These are phyloP conservation scores for Platichthys flesus DNA, from an alignment of 2,113 vertebrate genomes.

Conservation along the genomic window DNA sequence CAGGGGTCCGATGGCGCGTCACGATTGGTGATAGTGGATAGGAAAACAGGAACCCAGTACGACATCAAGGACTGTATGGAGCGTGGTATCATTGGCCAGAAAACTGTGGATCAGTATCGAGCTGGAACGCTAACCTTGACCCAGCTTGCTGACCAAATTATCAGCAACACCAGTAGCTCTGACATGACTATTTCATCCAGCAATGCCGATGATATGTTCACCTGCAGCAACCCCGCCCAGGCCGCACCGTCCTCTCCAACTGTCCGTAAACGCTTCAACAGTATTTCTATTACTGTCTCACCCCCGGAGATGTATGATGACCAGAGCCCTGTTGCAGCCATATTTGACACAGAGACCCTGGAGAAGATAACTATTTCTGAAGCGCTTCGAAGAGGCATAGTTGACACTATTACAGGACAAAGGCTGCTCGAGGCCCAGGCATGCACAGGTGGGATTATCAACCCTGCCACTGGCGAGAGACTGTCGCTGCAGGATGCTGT, in stretches of 20 bases:
- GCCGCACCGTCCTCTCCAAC: constrained; percentile 79
- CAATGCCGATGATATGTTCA: constrained; percentile 77
- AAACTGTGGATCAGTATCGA: constrained; percentile 89
- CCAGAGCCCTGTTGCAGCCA: constrained; percentile 91
- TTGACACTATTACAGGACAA: constrained; percentile 94
- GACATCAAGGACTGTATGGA: constrained; percentile 92
- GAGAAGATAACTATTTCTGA: constrained; percentile 95
- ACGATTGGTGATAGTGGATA: constrained; percentile 91
- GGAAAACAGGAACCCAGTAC: constrained; percentile 94
- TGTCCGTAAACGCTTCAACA: constrained; percentile 79
- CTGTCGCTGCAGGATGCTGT: constrained; percentile 90
- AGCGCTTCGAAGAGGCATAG: constrained; percentile 89
- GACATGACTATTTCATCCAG: constrained; percentile 75
- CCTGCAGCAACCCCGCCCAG: constrained; percentile 81
- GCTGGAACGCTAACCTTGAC: constrained; percentile 89
- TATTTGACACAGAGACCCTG: constrained; percentile 96
- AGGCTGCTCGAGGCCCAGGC: constrained; percentile 94
- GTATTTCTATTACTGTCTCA: constrained; percentile 83
- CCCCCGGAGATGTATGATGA: constrained; percentile 92
- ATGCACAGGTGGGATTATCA: constrained; percentile 94
- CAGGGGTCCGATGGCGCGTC: constrained; percentile 88
- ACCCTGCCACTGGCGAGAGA: constrained; percentile 89
- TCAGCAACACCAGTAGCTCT: constrained; percentile 75
- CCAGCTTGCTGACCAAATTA: constrained; percentile 92
- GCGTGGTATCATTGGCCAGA: constrained; percentile 85